Evolutionary conservation across 2,797 vertebrate genomes (phyloP), one percentile per base, ranked within the genome.

Genomic region (Philypnodon macrostomus): DNA sequence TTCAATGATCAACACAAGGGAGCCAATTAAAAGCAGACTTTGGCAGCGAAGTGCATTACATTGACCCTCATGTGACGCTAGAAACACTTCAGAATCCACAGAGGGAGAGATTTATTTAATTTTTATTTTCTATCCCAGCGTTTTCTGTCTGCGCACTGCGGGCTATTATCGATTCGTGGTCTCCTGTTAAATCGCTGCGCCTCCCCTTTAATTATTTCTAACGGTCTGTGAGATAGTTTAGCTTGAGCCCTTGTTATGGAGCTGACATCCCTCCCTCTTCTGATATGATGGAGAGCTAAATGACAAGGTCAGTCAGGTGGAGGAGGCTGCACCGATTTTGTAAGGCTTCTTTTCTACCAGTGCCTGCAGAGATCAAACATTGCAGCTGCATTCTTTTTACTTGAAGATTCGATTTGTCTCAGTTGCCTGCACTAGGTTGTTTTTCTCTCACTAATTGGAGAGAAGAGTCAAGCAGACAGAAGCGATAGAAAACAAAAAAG

Each of bases 21-120:
- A 89, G 77, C 88, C 86, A 90, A 90, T 90, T 90, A 90, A 85
- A 81, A 69, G 2, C 62, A 71, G 66, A 73, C 73, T 83, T 83
- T 85, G 88, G 86, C 75, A 80, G 81, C 61, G 57, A 67, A 75
- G 79, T 64, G 62, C 65, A 70, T 80, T 80, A 73, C 42, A 55
- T 79, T 62, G 76, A 76, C 81, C 79, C 80, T 83, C 68, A 60
- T 74, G 74, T 81, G 74, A 85, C 50, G 66, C 64, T 81, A 72
- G 76, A 81, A 84, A 78, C 54, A 57, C 74, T 77, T 78, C 76
- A 81, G 60, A 80, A 74, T 74, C 75, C 66, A 54, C 1, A 2
- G 74, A 75, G 73, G 69, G 66, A 46, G 34, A 41, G 66, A 58
- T 70, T 72, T 66, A 56, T 77, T 80, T 80, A 47, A 66, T 67